Evolutionary conservation across 2,888 invertebrate species (phyloP).

Genomic region (Spialia ferax): DNA sequence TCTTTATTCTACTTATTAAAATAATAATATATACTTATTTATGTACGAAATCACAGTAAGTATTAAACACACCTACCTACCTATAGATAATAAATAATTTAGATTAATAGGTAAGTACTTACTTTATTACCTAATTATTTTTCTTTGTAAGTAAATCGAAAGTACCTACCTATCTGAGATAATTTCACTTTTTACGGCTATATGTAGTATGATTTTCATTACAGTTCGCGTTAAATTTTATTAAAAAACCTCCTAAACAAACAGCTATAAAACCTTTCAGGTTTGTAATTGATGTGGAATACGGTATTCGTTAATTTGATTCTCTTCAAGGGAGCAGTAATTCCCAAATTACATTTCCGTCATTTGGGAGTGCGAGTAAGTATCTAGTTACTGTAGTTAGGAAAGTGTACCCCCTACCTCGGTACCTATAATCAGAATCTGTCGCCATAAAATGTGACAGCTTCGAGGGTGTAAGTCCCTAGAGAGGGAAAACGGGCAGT

Average conservation of each 20-base stretch:
- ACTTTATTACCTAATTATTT: too few relatives aligned
- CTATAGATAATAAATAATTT: too few relatives aligned
- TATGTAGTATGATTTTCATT: conserved; percentile 1
- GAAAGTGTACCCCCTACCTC: too few relatives aligned
- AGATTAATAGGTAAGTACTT: too few relatives aligned
- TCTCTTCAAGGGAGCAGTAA: conserved; percentile 30
- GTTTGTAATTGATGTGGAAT: conserved; percentile 34
- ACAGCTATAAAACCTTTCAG: conserved; percentile 24
- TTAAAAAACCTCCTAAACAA: conserved; percentile 22
- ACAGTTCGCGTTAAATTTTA: conserved; percentile 2
- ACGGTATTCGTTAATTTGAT: conserved; percentile 38
- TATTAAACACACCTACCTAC: too few relatives aligned
- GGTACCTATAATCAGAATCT: too few relatives aligned
- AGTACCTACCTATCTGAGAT: neutral
- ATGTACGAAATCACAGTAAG: too few relatives aligned
- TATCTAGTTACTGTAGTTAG: too few relatives aligned
- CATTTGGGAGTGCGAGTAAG: conserved; percentile 25
- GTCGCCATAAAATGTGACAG: conserved; percentile 27
- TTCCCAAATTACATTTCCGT: conserved; percentile 40
- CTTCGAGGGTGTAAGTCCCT: conserved; percentile 5
- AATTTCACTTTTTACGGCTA: neutral
- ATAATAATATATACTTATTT: too few relatives aligned
- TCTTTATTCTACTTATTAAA: too few relatives aligned
- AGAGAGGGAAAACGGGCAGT: neutral
- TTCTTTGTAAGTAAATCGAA: neutral